Conservation (phyloP, 2,888 invertebrate genomes). For the Dicranocentrus wangi region DNA sequence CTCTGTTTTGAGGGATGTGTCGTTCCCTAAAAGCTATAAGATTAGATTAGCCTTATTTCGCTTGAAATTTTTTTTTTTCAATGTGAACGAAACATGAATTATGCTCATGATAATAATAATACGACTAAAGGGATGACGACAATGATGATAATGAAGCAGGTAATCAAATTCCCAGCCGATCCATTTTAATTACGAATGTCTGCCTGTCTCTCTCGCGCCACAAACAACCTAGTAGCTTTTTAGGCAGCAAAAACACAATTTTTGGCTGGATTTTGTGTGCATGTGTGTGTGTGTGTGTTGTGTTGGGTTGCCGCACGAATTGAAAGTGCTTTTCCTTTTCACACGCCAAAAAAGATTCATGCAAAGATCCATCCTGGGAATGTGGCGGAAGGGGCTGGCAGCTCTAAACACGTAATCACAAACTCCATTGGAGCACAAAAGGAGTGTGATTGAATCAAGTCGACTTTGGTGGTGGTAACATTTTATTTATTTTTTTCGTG, state of each 20-base stretch:
- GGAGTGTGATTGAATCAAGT: slow-evolving; percentile 49
- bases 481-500: no score
- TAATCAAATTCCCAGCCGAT: slow-evolving; percentile 58
- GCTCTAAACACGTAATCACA: slow-evolving; percentile 63
- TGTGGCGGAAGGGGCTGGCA: slow-evolving; percentile 64
- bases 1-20: slow-evolving; percentile 19
- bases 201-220: neutral
- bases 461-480: slow-evolving; percentile 5
- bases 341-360: slow-evolving; percentile 62
- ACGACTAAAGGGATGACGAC: neutral
- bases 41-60: neutral
- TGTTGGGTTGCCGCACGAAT: slow-evolving; percentile 41
- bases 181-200: slow-evolving; percentile 56
- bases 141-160: slow-evolving; percentile 42
- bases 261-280: slow-evolving; percentile 23
- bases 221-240: no score
- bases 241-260: neutral
- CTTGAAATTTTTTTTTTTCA: no score
- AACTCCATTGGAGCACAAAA: slow-evolving; percentile 23
- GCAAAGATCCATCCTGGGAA: slow-evolving; percentile 60
- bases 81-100: no score
- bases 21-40: neutral
- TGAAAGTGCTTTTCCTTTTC: slow-evolving; percentile 51
- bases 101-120: neutral
- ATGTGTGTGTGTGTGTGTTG: slow-evolving; percentile 33